phyloP scores from a whole-genome alignment of 2,113 vertebrate species.

The Nettapus auritus region DNA sequence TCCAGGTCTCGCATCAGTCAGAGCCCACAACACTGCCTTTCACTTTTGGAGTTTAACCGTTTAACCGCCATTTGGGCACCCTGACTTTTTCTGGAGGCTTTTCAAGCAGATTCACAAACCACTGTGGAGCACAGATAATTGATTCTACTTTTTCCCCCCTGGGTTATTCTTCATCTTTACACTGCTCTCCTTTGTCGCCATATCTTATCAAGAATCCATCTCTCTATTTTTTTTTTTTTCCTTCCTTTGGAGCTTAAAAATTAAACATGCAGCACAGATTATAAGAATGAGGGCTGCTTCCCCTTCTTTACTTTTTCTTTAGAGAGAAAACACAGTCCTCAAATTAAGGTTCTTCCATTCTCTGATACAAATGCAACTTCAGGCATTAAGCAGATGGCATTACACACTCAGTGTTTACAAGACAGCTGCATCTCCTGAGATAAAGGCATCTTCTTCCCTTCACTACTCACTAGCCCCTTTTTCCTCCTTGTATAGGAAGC shows the following conservation, averaged over 20 bases:
- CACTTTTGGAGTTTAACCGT: background rate
- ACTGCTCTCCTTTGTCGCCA: background rate
- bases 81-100: background rate
- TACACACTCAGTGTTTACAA: background rate
- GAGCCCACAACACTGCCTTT: background rate
- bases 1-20: background rate
- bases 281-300: background rate
- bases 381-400: slow-evolving; percentile 40
- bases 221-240: background rate
- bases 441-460: background rate
- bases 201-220: background rate
- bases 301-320: background rate
- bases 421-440: slow-evolving; percentile 39
- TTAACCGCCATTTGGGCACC: background rate
- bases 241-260: background rate
- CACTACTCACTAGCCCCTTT: background rate
- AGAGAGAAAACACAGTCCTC: background rate
- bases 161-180: background rate
- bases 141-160: background rate
- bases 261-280: background rate
- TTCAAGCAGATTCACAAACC: background rate
- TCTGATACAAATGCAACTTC: background rate
- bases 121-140: background rate
- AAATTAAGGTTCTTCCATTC: background rate
- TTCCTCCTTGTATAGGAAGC: background rate